Base-by-base conservation (phyloP, 2,113 vertebrate genomes). In the Lampris incognitus region DNA sequence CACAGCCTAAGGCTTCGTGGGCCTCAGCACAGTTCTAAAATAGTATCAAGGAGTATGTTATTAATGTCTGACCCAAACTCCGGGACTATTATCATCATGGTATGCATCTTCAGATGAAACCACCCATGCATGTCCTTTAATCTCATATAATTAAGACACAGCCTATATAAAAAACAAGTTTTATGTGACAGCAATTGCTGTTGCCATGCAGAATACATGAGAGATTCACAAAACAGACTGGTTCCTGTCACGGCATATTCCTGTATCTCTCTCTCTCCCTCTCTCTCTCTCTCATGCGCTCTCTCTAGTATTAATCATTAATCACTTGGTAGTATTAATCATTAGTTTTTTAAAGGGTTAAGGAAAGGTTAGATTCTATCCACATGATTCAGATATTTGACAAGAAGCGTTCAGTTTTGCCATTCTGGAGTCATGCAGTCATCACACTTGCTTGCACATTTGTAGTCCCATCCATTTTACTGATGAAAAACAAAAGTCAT, bases 51-150 rank as follows among this genome's bases (percentile, higher is more conserved):
- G 59, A 89, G 78, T 63, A 69, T 92, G 81, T 87, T 69, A 91
- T 91, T 92, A 91, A 91, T 91, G 85, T 84, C 81, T 81, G 57
- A 83, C 69, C 73, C 77, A 87, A 79, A 76, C 69, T 65, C 62
- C 74, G 83, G 83, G 85, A 88, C 85, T 72, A 91, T 85, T 5
- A 69, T 87, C 67, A 59, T 82, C 66, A 77, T 56, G 57, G 72
- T 50, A 46, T 71, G 68, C 75, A 69, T 86, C 76, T 83, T 74
- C 63, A 76, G 42, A 68, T 73, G 76, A 76, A 89, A 52, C 67
- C 76, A 83, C 55, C 67, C 13, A 54, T 74, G 79, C 61, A 75
- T 76, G 51, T 81, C 65, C 76, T 86, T 58, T 87, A 81, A 84
- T 85, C 74, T 78, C 69, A 77, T 90, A 51, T 86, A 81, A 87